These are phyloP conservation scores for Hyles lineata DNA, from an alignment of 2,888 invertebrate species.

Conservation along the genomic window DNA sequence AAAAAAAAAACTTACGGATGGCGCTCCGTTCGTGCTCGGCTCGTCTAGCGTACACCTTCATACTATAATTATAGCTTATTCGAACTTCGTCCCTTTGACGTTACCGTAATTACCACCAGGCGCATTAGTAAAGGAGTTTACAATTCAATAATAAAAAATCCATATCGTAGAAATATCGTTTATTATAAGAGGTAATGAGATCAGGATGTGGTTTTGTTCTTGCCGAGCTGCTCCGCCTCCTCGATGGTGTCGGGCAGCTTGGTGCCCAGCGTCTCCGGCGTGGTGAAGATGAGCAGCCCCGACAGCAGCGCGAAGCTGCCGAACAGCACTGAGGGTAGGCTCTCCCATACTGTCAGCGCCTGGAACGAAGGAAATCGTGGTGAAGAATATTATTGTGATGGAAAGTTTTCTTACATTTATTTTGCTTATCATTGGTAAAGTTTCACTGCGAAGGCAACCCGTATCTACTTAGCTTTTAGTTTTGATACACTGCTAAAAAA, in stretches of 20 bases:
- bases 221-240: slow-evolving; percentile 71
- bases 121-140: background rate
- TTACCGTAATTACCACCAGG: no score
- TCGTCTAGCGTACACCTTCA: no score
- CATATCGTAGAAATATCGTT: background rate
- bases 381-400: no score
- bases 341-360: slow-evolving; percentile 10
- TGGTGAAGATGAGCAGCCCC: slow-evolving; percentile 64
- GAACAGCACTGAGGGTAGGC: slow-evolving; percentile 82
- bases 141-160: background rate
- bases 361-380: background rate
- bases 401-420: no score
- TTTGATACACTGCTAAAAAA: no score
- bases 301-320: slow-evolving; percentile 82
- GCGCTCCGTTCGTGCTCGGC: no score
- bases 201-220: background rate
- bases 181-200: slow-evolving; percentile 10
- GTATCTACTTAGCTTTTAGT: no score
- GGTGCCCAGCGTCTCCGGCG: slow-evolving; percentile 82
- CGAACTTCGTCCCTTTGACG: no score
- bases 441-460: no score
- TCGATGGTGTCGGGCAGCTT: slow-evolving; percentile 85
- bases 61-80: no score
- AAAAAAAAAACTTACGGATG: no score
- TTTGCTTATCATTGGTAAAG: no score